phyloP scores from a whole-genome alignment of 2,888 invertebrate species.

The Monopis laevigella region DNA sequence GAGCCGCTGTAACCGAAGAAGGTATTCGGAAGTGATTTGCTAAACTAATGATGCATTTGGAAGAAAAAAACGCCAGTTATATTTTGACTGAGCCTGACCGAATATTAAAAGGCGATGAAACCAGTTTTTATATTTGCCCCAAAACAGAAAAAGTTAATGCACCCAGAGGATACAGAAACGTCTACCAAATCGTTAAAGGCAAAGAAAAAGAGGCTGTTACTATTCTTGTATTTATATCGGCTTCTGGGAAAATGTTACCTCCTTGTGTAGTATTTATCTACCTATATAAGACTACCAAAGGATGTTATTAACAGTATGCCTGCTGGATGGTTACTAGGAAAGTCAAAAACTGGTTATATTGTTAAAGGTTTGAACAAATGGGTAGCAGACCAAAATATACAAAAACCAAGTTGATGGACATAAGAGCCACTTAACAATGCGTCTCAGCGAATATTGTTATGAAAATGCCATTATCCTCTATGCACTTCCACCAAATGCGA shows the following conservation, averaged over 20 bases:
- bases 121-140: constrained; percentile 19
- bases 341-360: constrained; percentile 5
- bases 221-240: constrained; percentile 19
- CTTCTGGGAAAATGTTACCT: constrained; percentile 19
- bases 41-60: constrained; percentile 3
- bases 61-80: constrained; percentile 3
- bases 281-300: constrained; percentile 17
- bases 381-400: constrained; percentile 2
- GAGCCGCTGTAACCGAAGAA: constrained; percentile 4
- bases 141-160: constrained; percentile 21
- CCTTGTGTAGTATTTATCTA: constrained; percentile 20
- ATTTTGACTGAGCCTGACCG: too few relatives aligned
- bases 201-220: constrained; percentile 23
- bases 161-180: constrained; percentile 21
- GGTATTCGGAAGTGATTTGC: constrained; percentile 5
- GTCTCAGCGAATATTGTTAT: constrained; percentile 3
- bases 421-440: constrained; percentile 7
- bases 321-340: constrained; percentile 10
- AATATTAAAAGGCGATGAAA: constrained; percentile 21
- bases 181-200: constrained; percentile 18
- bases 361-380: constrained; percentile 8
- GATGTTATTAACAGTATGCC: constrained; percentile 19
- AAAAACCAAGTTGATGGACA: constrained; percentile 3
- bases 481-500: constrained; percentile 9
- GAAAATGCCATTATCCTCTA: constrained; percentile 7